Percentiles rank a stretch among this genome's conserved stretches.
Evolutionary conservation across 2,888 invertebrate genomes (phyloP).

Genomic region (Zootermopsis nevadensis): DNA sequence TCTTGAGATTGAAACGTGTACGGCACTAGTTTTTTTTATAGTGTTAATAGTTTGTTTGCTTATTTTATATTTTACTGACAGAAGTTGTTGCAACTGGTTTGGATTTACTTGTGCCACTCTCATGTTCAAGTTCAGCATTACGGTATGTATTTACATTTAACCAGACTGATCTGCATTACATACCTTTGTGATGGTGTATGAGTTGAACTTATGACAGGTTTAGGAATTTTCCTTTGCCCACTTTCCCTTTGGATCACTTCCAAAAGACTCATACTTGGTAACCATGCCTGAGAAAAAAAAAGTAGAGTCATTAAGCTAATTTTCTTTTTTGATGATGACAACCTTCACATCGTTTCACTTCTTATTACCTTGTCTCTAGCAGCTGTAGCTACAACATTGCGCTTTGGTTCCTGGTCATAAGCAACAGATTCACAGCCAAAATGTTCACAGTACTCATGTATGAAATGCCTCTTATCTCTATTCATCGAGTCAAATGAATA

Average conservation of each 20-base stretch:
- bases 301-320: slow-evolving; percentile 18
- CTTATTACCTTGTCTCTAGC: slow-evolving; percentile 75
- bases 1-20: too few relatives aligned
- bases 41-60: too few relatives aligned
- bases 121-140: too few relatives aligned
- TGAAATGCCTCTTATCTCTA: slow-evolving; percentile 88
- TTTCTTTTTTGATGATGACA: neutral
- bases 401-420: slow-evolving; percentile 94
- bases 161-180: neutral
- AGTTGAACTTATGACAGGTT: slow-evolving; percentile 61
- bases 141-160: neutral
- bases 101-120: too few relatives aligned
- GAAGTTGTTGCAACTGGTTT: too few relatives aligned
- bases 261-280: slow-evolving; percentile 87
- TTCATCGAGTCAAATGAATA: slow-evolving; percentile 96
- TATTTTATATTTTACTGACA: too few relatives aligned
- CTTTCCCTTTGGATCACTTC: slow-evolving; percentile 84
- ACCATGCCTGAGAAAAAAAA: slow-evolving; percentile 76
- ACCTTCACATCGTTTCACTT: neutral
- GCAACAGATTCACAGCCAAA: slow-evolving; percentile 95
- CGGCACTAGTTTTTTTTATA: too few relatives aligned
- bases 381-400: slow-evolving; percentile 95
- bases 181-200: slow-evolving; percentile 36
- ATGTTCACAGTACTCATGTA: slow-evolving; percentile 94
- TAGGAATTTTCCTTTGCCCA: slow-evolving; percentile 82